Evolutionary conservation across 2,113 vertebrate species (phyloP), one percentile per base, ranked within the genome.

Genomic region (Microcebus griseorufus): DNA sequence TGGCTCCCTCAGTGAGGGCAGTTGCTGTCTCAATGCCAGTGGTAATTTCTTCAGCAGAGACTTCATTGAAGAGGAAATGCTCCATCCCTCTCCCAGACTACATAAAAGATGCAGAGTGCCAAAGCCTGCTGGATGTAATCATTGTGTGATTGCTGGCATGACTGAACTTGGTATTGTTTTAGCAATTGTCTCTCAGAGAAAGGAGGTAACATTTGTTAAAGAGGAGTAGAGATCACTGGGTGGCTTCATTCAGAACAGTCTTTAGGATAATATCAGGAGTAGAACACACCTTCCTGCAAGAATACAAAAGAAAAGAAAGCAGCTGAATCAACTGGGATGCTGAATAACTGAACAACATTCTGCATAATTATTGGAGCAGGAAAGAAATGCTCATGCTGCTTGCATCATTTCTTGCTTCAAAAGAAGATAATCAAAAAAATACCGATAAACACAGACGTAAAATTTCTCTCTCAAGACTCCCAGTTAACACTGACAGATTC

Each of bases 401-500:
- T 85, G 45, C 37, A 73, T 37, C 42, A 55, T 95, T 97, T 97
- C 34, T 97, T 93, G 62, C 51, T 73, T 94, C 48, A 93, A 96
- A 96, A 96, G n/a, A 97, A 97, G 62, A 88, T 37, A 97, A 79
- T 16, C 42, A 88, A 80, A 95, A 92, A 60, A 93, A 93, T 34
- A 42, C 85, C 51, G 48, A 55, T 51, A 62, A 78, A 87, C 23
- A 95, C 53, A 94, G 73, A 96, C 87, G 82, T 93, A 94, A 95
- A 97, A 93, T 78, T 76, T 60, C n/a, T 93, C 64, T 88, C 87
- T 32, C 91, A 96, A 65, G 95, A 69, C 5, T 73, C 91, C 67
- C 75, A 89, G 48, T 34, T 96, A 97, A 96, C 42, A 84, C 22
- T 55, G 88, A 62, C 48, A 34, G 92, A 80, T 92, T 85, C 72